Conservation (phyloP, 2,797 vertebrate genomes). For the Valencia hispanica region DNA sequence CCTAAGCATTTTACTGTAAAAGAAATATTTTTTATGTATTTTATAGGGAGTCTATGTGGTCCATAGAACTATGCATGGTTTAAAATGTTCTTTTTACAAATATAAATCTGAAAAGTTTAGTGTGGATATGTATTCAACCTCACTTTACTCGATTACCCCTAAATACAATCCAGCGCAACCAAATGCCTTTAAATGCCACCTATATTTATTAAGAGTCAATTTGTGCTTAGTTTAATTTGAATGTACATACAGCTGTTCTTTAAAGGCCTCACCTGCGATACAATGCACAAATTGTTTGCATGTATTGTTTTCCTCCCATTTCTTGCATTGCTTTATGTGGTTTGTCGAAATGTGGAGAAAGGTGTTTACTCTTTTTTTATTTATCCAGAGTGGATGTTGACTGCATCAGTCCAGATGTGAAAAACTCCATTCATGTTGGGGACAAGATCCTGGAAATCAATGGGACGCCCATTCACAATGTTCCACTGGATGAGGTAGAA, state of each 20-base stretch:
- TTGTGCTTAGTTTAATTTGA: not conserved
- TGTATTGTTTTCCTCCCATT: not conserved
- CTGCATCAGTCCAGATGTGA: conserved; percentile 96
- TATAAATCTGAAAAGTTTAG: not conserved
- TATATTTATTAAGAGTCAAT: not conserved
- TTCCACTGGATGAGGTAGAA: conserved; percentile 93
- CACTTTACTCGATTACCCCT: not conserved
- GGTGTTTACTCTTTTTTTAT: not conserved
- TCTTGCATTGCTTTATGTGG: not conserved
- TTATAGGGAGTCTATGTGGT: not conserved
- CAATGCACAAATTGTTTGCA: not conserved
- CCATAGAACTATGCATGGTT: not conserved
- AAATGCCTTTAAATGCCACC: not conserved
- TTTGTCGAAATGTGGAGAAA: conserved; percentile 8
- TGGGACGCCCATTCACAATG: conserved; percentile 92
- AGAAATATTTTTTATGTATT: not conserved
- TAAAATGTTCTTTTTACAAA: not conserved
- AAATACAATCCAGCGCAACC: not conserved
- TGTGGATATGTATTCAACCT: too few relatives aligned
- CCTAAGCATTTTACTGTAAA: not conserved
- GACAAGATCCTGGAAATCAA: conserved; percentile 98
- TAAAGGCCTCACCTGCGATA: not conserved
- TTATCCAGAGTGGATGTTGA: conserved; percentile 87
- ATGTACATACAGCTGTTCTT: not conserved
- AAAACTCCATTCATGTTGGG: conserved; percentile 95